Evolutionary conservation across 2,113 vertebrate species (phyloP).

Genomic region (Dasyurus viverrinus): DNA sequence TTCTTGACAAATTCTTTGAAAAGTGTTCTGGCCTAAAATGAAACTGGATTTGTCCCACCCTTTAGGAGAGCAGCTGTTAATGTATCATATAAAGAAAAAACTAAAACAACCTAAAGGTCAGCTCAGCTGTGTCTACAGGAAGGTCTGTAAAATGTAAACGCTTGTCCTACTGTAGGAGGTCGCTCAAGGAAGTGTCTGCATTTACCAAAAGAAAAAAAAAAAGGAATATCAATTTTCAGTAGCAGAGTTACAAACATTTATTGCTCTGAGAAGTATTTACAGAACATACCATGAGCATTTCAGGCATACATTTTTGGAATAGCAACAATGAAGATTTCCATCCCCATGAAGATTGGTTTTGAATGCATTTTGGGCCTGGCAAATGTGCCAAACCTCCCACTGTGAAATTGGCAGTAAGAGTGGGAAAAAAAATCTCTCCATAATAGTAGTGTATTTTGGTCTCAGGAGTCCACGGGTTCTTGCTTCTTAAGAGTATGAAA

Average conservation of each 20-base stretch:
- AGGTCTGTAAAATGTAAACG: slow-evolving; percentile 4
- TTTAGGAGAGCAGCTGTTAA: slow-evolving; percentile 68
- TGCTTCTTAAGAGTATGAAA: slow-evolving; percentile 45
- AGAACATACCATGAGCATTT: slow-evolving; percentile 44
- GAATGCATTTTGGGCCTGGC: slow-evolving; percentile 38
- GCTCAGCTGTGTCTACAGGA: slow-evolving; percentile 48
- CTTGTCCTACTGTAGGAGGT: slow-evolving; percentile 20
- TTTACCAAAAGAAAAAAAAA: slow-evolving; percentile 23
- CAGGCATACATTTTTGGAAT: slow-evolving; percentile 69
- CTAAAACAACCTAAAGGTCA: slow-evolving; percentile 34
- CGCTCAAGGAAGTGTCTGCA: slow-evolving; percentile 43
- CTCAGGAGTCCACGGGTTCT: slow-evolving; percentile 42
- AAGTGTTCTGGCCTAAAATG: slow-evolving; percentile 68
- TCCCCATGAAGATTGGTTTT: slow-evolving; percentile 65
- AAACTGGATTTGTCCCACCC: slow-evolving; percentile 9
- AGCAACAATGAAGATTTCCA: slow-evolving; percentile 67
- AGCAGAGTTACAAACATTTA: slow-evolving; percentile 60
- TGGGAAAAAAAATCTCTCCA: slow-evolving; percentile 60
- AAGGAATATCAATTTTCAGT: slow-evolving; percentile 46
- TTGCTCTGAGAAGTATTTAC: slow-evolving; percentile 41
- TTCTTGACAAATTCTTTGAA: slow-evolving; percentile 61
- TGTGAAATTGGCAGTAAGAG: slow-evolving; percentile 57
- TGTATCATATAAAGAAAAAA: slow-evolving; percentile 50
- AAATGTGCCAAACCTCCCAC: slow-evolving; percentile 43
- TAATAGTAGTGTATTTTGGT: slow-evolving; percentile 65